Evolutionary conservation across 2,113 vertebrate genomes (phyloP).

Genomic region (Sylvilagus bachmani): DNA sequence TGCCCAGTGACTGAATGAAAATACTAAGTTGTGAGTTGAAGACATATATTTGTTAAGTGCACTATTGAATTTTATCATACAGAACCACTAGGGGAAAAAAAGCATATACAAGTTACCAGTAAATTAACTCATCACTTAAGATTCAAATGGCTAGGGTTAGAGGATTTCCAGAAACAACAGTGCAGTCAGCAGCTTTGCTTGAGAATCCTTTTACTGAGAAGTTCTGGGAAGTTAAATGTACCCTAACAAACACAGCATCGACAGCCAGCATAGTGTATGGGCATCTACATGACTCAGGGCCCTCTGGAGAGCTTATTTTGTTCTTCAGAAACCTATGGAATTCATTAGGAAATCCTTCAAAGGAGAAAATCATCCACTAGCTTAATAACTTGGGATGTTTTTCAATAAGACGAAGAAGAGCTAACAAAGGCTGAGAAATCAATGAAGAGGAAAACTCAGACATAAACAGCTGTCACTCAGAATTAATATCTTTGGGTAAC

Average conservation of each 20-base stretch:
- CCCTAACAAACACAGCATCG: conserved; percentile 86
- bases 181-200: conserved; percentile 87
- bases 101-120: conserved; percentile 83
- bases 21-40: neutral
- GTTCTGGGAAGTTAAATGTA: conserved; percentile 88
- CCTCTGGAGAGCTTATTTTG: conserved; percentile 88
- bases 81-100: neutral
- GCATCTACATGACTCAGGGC: conserved; percentile 88
- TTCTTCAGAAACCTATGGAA: conserved; percentile 92
- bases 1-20: neutral
- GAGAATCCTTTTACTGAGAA: conserved; percentile 89
- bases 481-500: neutral
- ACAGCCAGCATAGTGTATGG: conserved; percentile 89
- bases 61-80: neutral
- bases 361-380: conserved; percentile 87
- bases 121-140: conserved; percentile 86
- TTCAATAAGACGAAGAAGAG: neutral
- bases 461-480: neutral
- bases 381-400: conserved; percentile 91
- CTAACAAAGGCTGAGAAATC: neutral
- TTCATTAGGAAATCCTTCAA: conserved; percentile 88
- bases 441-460: neutral
- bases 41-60: neutral
- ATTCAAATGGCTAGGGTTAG: conserved; percentile 89
- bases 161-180: conserved; percentile 88